Evolutionary conservation across 1,140 invertebrate genomes (phyloP).

Genomic region (Ectropis grisescens): DNA sequence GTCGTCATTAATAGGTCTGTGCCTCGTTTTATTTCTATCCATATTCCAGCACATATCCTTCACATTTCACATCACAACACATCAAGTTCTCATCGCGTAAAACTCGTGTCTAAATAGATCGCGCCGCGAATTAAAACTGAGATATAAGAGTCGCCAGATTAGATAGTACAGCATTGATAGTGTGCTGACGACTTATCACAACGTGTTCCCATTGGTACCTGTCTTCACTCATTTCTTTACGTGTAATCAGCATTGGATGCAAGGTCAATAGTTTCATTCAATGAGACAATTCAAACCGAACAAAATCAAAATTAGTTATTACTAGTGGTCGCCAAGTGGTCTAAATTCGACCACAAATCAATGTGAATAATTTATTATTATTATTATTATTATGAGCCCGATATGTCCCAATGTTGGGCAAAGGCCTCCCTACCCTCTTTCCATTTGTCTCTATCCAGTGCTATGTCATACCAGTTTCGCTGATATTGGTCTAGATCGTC

Average conservation of each 20-base stretch:
- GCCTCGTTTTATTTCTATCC: conserved; percentile 34
- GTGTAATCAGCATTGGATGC: conserved; percentile 5
- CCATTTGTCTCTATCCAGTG: no score
- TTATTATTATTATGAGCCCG: no score
- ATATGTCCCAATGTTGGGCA: no score
- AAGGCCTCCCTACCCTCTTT: no score
- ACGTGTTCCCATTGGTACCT: conserved; percentile 21
- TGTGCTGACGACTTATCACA: conserved; percentile 33
- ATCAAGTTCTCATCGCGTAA: conserved; percentile 6
- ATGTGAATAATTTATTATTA: no score
- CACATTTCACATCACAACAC: conserved; percentile 17
- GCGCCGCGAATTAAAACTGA: conserved; percentile 52
- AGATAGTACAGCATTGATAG: conserved; percentile 50
- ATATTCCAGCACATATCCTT: conserved; percentile 19
- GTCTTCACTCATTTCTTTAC: conserved; percentile 8
- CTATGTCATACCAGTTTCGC: no score
- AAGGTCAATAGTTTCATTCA: conserved; percentile 6
- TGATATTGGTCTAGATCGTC: no score
- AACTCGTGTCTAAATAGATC: conserved; percentile 25
- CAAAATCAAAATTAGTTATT: no score
- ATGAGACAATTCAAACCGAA: no score
- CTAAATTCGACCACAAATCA: no score
- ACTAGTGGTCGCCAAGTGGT: no score
- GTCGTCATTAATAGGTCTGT: conserved; percentile 51
- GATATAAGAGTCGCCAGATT: conserved; percentile 46